Base-by-base conservation (phyloP, 2,888 invertebrate genomes). In the Cistogaster globosa region DNA sequence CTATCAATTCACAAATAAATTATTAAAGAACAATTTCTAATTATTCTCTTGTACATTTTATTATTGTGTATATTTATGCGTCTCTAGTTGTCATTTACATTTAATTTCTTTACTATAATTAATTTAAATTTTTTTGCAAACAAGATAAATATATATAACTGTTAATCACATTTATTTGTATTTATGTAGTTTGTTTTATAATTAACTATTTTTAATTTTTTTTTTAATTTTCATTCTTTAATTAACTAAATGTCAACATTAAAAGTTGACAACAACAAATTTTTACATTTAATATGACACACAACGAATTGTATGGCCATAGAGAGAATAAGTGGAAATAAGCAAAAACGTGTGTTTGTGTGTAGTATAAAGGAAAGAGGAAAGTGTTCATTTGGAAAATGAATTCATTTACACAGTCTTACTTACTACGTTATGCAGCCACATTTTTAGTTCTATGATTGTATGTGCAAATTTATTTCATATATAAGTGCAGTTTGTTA, bases 171-270 rank as follows among this genome's bases (percentile, higher is more conserved):
- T 51, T 57, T 22, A 72, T 55, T 71, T 62, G 1, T 22, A 22
- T 79, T 42, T 45, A 36, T 71, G 18, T 58, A 45, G 57, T 75
- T 69, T 71, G 48, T 82, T 78, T 67, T 74, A 55, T 74, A 72
- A 78, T 78, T 83, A 74, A 48, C 51, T 38, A 2, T 38, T 69
- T 79, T 57, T 67, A 36, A 60, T 79, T 79, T 79, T 48, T 65
- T 32, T 60, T 79, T 79, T 85, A 69, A 68, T 78, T 75, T 71
- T 78, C 81, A 51, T 71, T 78, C 62, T 85, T 81, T 85, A 85
- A 85, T 85, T 85, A 85, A 85, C 81, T 82, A 75, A 85, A 85
- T 85, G 85, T 82, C 85, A 85, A 78, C 85, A 85, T 85, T 75
- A 81, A 82, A 82, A 42, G 69, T 85, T 85, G 78, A 72, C 77